These are phyloP conservation scores for Beaufortia kweichowensis DNA, from an alignment of 2,113 vertebrate species.

Conservation along the genomic window DNA sequence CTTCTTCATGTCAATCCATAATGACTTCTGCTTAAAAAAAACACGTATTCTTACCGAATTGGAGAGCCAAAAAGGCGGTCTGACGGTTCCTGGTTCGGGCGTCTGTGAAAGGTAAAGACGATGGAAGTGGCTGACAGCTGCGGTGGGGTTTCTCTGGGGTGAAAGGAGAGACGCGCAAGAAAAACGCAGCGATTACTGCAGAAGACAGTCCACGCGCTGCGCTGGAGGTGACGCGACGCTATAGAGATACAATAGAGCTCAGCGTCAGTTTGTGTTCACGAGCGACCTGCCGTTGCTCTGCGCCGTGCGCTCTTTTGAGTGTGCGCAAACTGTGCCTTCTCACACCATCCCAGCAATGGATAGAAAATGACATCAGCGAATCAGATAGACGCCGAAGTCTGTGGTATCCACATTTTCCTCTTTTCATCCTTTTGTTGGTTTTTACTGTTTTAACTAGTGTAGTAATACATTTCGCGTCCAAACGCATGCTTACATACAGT, in stretches of 20 bases:
- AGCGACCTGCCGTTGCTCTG: slow-evolving; percentile 17
- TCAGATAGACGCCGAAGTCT: background rate
- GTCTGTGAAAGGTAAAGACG: slow-evolving; percentile 15
- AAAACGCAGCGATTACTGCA: slow-evolving; percentile 57
- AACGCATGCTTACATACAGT: too few relatives aligned
- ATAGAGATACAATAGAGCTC: slow-evolving; percentile 49
- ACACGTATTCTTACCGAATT: slow-evolving; percentile 33
- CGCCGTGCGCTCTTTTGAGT: slow-evolving; percentile 40
- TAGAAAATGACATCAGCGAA: slow-evolving; percentile 44
- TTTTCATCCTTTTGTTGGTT: background rate
- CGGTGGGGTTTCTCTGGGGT: slow-evolving; percentile 32
- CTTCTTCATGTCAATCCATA: background rate
- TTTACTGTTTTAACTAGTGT: background rate
- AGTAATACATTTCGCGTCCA: too few relatives aligned
- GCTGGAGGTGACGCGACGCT: slow-evolving; percentile 54
- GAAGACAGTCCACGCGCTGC: slow-evolving; percentile 53
- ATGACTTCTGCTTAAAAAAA: slow-evolving; percentile 5
- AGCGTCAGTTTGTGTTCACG: slow-evolving; percentile 51
- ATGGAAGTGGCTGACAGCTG: slow-evolving; percentile 36
- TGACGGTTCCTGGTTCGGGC: slow-evolving; percentile 36
- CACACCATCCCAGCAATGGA: slow-evolving; percentile 12
- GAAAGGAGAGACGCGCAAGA: slow-evolving; percentile 40
- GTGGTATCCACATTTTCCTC: background rate
- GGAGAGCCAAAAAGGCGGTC: slow-evolving; percentile 30
- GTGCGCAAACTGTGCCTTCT: slow-evolving; percentile 34